Percentiles rank a stretch among this genome's conserved stretches.
Evolutionary conservation across 2,113 vertebrate species (phyloP).

Genomic region (Eublepharis macularius): DNA sequence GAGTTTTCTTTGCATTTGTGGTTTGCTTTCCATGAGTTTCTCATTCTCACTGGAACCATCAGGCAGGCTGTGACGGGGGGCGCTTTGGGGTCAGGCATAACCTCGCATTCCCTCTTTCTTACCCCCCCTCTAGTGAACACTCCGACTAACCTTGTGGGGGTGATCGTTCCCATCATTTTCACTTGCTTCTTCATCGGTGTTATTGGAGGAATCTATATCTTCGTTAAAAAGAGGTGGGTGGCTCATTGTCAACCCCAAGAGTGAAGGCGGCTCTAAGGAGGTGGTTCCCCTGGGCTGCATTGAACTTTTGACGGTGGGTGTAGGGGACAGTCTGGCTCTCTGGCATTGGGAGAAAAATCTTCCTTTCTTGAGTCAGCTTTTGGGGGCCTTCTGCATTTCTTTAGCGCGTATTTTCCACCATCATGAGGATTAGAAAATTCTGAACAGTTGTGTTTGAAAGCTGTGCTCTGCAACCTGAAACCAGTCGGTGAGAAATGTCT

Average conservation of each 20-base stretch:
- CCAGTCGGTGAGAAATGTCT: too few relatives aligned
- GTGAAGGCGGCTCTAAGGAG: too few relatives aligned
- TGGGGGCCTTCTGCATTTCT: neutral
- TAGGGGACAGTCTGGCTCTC: neutral
- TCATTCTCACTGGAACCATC: too few relatives aligned
- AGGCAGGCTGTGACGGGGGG: too few relatives aligned
- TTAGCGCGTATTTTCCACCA: neutral
- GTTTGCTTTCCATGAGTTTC: too few relatives aligned
- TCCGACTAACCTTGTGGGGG: constrained; percentile 81
- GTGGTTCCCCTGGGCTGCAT: too few relatives aligned
- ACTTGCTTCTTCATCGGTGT: constrained; percentile 82
- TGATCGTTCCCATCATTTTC: constrained; percentile 87
- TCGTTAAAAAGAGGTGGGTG: constrained; percentile 89
- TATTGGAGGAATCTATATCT: constrained; percentile 79
- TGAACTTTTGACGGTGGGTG: neutral
- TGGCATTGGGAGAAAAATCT: too few relatives aligned
- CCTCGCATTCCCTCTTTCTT: neutral
- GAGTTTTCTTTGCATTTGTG: too few relatives aligned
- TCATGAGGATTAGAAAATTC: neutral
- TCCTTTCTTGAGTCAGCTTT: neutral
- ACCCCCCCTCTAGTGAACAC: constrained; percentile 74
- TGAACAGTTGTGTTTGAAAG: neutral
- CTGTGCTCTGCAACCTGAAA: neutral
- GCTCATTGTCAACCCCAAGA: fast-evolving
- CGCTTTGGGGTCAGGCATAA: neutral